Conservation (phyloP, 2,888 invertebrate genomes). For the Lycocerus yunnanus region DNA sequence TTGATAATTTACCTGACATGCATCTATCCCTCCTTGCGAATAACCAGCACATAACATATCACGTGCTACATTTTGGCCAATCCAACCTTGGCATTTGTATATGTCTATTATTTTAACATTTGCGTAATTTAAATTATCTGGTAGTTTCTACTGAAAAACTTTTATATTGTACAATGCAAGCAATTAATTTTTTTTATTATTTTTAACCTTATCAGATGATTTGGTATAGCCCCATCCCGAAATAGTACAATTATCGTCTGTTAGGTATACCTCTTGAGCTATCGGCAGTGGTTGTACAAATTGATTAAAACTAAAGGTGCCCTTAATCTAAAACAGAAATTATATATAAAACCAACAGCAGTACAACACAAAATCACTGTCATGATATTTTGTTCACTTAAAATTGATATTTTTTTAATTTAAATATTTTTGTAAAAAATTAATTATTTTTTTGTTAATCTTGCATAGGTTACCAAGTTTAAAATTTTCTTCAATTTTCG, state of each 20-base stretch:
- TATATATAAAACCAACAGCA: too few relatives aligned
- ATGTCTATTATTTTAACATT: constrained; percentile 11
- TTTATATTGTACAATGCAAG: neutral
- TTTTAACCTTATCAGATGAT: neutral
- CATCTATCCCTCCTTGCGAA: constrained; percentile 25
- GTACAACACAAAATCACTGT: too few relatives aligned
- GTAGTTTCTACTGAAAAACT: neutral
- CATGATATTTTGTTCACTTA: too few relatives aligned
- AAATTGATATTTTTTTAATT: too few relatives aligned
- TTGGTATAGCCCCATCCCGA: constrained; percentile 30
- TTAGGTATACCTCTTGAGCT: constrained; percentile 4
- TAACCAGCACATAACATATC: constrained; percentile 36
- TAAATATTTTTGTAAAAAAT: too few relatives aligned
- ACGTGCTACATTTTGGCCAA: neutral
- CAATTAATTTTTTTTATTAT: neutral
- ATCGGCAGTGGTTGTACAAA: constrained; percentile 12
- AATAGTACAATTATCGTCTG: constrained; percentile 16
- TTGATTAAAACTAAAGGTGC: neutral
- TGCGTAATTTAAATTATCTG: constrained; percentile 1
- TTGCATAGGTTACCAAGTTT: too few relatives aligned
- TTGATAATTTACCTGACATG: constrained; percentile 30
- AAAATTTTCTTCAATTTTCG: too few relatives aligned
- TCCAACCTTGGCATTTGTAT: constrained; percentile 6
- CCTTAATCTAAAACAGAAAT: neutral
- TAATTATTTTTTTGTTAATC: too few relatives aligned